These are phyloP conservation scores for Pyrocoelia pectoralis DNA, from an alignment of 2,888 invertebrate genomes.

Conservation along the genomic window DNA sequence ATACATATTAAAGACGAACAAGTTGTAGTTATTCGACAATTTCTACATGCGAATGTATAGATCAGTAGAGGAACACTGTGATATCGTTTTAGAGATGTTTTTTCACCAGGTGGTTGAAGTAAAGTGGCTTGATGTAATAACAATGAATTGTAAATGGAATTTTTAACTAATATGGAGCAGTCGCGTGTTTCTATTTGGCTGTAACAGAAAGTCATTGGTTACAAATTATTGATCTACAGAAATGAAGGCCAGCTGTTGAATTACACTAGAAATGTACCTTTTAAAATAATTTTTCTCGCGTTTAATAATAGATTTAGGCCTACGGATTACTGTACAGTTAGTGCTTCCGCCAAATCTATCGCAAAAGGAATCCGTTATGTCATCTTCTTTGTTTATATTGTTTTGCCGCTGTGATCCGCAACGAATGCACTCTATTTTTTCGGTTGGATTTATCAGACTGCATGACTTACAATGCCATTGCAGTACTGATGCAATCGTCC, in stretches of 20 bases:
- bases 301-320: constrained; percentile 44
- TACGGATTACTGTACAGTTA: constrained; percentile 56
- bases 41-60: constrained; percentile 39
- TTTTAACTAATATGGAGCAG: constrained; percentile 50
- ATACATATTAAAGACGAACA: constrained; percentile 48
- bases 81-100: constrained; percentile 29
- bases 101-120: constrained; percentile 24
- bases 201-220: constrained; percentile 40
- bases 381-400: constrained; percentile 51
- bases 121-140: constrained; percentile 39
- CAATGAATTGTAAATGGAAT: constrained; percentile 45
- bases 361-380: constrained; percentile 40
- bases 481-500: constrained; percentile 92
- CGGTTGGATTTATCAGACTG: constrained; percentile 88
- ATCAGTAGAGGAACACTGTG: constrained; percentile 41
- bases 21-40: constrained; percentile 38
- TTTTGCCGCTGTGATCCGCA: constrained; percentile 75
- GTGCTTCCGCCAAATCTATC: constrained; percentile 49
- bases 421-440: constrained; percentile 83
- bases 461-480: constrained; percentile 92
- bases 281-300: constrained; percentile 32
- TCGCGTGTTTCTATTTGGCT: constrained; percentile 39
- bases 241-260: constrained; percentile 36
- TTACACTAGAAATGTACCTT: constrained; percentile 22
- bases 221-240: constrained; percentile 47